A percentile compares a stretch with the other conserved stretches of the same genome.
These are phyloP conservation scores for Sclerurus mexicanus DNA, from an alignment of 2,113 vertebrate species.

Conservation along the genomic window DNA sequence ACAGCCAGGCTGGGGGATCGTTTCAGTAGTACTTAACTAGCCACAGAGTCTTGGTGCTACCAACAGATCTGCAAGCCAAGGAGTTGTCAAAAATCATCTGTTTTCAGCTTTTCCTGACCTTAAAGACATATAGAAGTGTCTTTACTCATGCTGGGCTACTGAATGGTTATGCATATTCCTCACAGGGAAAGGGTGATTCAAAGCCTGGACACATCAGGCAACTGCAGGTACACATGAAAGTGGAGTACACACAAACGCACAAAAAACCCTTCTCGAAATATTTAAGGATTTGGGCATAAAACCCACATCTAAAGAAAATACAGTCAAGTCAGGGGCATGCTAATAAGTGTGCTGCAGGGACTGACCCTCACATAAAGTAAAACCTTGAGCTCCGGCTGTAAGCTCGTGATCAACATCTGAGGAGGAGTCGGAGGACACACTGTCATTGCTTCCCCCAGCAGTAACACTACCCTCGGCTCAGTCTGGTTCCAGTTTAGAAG, in stretches of 20 bases:
- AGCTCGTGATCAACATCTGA: neutral
- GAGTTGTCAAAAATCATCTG: neutral
- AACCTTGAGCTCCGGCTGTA: neutral
- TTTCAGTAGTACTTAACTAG: neutral
- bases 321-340: neutral
- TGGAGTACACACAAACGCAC: neutral
- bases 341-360: neutral
- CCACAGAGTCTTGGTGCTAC: neutral
- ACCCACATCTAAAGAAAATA: neutral
- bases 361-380: neutral
- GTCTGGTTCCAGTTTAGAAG: constrained; percentile 52
- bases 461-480: neutral
- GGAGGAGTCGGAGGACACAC: neutral
- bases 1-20: neutral
- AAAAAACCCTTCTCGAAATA: neutral
- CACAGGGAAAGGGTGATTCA: neutral
- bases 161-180: neutral
- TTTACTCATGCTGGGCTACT: neutral
- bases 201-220: neutral
- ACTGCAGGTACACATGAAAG: neutral
- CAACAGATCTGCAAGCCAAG: neutral
- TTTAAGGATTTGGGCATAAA: neutral
- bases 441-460: neutral
- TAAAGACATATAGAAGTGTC: neutral
- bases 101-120: neutral